Evolutionary conservation across 2,113 vertebrate species (phyloP), one percentile per base, ranked within the genome.

Genomic region (Ochotona curzoniae): DNA sequence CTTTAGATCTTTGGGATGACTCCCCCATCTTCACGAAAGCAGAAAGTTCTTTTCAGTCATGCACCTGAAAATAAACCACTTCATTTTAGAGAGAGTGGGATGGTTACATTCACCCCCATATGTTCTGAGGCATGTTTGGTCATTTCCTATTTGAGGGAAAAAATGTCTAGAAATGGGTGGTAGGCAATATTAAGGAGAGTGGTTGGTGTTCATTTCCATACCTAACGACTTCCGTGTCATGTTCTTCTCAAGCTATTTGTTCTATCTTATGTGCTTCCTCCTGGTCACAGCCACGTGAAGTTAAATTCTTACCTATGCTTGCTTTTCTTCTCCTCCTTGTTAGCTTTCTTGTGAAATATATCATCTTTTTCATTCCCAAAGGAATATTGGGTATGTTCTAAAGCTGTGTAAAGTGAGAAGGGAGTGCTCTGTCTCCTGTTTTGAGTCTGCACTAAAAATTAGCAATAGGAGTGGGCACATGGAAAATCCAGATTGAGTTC

Each of bases 41-140:
- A 78, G 57, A 87, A 87, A 73, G n/a, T 66, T 81, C 47, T 86
- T 61, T 84, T 84, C 38, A 78, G n/a, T 70, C 78, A 94, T 60
- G 47, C 30, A 81, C 20, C 78, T 61, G 44, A 94, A 95, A 95
- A 87, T 87, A 90, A 94, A 84, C 82, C 60, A 80, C 47, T 70
- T 94, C 17, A 14, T 87, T 92, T 87, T 60, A 57, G 20, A 83
- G 78, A 79, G 60, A 92, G 44, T 80, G 51, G 66, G 32, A 74
- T 60, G 67, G 82, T 87, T 44, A 32, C 28, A 30, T 89, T 95
- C 44, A 54, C 82, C 66, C 51, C 32, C 67, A 84, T 66, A 90
- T 38, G 38, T 76, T 80, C 51, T 94, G 90, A 96, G 20, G 44
- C 78, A 78, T 49, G 23, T 88, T 86, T 47, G 81, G 44, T 84